Percentiles rank a stretch among this genome's conserved stretches.
Conservation (phyloP, 2,113 vertebrate species). For the Gobio gobio region DNA sequence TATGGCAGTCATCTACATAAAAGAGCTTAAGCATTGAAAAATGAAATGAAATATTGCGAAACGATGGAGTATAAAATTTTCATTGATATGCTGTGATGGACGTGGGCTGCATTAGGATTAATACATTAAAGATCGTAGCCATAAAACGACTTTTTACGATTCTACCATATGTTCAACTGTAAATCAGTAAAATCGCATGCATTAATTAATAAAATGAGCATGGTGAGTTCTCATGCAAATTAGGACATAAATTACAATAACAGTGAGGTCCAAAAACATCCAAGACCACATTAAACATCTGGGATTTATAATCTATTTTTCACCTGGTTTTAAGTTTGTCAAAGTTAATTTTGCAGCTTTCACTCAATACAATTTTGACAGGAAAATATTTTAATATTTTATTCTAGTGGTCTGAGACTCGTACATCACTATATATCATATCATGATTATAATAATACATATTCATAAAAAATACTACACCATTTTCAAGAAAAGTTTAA, state of each 20-base stretch:
- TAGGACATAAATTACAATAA: background rate
- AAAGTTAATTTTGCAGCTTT: background rate
- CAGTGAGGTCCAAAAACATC: background rate
- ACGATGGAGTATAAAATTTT: constrained; percentile 17
- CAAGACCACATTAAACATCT: background rate
- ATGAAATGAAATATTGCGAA: constrained; percentile 24
- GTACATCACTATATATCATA: background rate
- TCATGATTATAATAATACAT: background rate
- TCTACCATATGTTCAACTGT: background rate
- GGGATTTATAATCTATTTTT: background rate
- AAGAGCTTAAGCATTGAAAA: constrained; percentile 32
- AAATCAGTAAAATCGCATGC: constrained; percentile 8
- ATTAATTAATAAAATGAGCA: background rate
- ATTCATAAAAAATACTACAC: no score
- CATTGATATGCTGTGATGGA: constrained; percentile 11
- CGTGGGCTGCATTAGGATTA: background rate
- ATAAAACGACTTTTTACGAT: constrained; percentile 5
- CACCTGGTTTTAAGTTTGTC: background rate
- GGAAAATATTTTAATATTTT: background rate
- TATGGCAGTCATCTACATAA: constrained; percentile 43
- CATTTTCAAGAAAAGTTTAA: no score
- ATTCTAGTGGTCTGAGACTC: background rate
- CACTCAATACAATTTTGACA: background rate
- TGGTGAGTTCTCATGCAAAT: background rate
- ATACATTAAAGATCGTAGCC: background rate